Evolutionary conservation across 1,140 invertebrate species (phyloP).

Genomic region (Steinernema feltiae): DNA sequence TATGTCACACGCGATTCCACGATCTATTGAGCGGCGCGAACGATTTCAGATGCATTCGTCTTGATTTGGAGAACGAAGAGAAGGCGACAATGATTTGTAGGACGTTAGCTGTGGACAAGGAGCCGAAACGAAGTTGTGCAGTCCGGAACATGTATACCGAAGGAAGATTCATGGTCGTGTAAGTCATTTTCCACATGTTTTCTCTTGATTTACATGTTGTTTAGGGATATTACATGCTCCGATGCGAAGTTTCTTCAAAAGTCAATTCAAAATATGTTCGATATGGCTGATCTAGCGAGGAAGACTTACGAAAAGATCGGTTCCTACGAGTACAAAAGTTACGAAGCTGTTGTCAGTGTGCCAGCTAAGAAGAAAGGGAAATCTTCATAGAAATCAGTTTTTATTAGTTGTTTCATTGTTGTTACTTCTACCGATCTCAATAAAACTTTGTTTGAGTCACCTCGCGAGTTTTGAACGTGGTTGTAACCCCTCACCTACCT

Average conservation of each 20-base stretch:
- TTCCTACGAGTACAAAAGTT: neutral
- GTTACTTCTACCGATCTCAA: neutral
- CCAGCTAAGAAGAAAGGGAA: neutral
- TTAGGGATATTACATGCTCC: neutral
- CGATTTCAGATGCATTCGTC: neutral
- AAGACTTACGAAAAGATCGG: neutral
- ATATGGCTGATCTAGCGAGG: conserved; percentile 4
- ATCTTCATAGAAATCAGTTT: neutral
- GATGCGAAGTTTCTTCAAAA: neutral
- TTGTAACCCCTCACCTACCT: too few relatives aligned
- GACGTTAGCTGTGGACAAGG: neutral
- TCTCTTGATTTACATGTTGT: neutral
- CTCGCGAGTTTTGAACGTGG: too few relatives aligned
- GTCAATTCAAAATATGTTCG: conserved; percentile 5
- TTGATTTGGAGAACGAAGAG: neutral
- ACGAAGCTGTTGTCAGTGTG: neutral
- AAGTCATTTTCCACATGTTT: neutral
- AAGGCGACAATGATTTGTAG: neutral
- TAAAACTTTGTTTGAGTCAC: neutral
- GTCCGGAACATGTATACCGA: neutral
- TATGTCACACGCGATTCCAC: neutral
- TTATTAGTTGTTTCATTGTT: neutral
- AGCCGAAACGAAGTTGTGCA: neutral
- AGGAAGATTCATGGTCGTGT: neutral
- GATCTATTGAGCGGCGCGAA: neutral